A percentile compares a stretch with the other conserved stretches of the same genome.
phyloP scores from a whole-genome alignment of 2,113 vertebrate genomes.

The Misgurnus mizolepis region DNA sequence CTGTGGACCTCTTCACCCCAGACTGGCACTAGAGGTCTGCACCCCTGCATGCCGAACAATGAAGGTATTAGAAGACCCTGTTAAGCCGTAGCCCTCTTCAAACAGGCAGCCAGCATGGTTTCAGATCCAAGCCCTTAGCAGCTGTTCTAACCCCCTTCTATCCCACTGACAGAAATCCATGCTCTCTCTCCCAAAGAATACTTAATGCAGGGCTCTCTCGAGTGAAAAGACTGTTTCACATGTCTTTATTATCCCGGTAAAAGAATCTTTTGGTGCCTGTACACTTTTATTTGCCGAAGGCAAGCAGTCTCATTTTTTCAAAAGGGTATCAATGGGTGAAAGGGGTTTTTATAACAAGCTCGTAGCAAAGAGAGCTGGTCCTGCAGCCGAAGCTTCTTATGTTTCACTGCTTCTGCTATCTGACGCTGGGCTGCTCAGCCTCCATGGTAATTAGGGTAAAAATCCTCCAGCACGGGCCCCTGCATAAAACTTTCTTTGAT shows the following conservation, averaged over 20 bases:
- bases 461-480: conserved; percentile 43
- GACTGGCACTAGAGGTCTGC: conserved; percentile 44
- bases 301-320: conserved; percentile 21
- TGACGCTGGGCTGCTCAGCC: conserved; percentile 32
- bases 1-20: conserved; percentile 54
- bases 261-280: conserved; percentile 30
- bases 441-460: conserved; percentile 48
- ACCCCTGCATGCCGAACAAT: conserved; percentile 54
- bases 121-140: conserved; percentile 53
- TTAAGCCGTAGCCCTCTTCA: conserved; percentile 59
- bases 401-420: conserved; percentile 50
- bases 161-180: conserved; percentile 41
- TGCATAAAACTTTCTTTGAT: conserved; percentile 66
- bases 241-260: conserved; percentile 49
- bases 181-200: conserved; percentile 49
- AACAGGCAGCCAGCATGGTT: conserved; percentile 56
- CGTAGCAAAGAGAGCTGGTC: conserved; percentile 15
- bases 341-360: conserved; percentile 41
- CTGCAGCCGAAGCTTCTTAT: conserved; percentile 47
- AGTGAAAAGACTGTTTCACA: conserved; percentile 23
- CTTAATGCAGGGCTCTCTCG: conserved; percentile 51
- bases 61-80: conserved; percentile 53
- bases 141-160: conserved; percentile 56
- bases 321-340: conserved; percentile 29
- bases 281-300: conserved; percentile 30